A percentile compares a stretch with the other conserved stretches of the same genome.
These are phyloP conservation scores for Anadara kagoshimensis DNA, from an alignment of 1,140 invertebrate genomes.

Conservation along the genomic window DNA sequence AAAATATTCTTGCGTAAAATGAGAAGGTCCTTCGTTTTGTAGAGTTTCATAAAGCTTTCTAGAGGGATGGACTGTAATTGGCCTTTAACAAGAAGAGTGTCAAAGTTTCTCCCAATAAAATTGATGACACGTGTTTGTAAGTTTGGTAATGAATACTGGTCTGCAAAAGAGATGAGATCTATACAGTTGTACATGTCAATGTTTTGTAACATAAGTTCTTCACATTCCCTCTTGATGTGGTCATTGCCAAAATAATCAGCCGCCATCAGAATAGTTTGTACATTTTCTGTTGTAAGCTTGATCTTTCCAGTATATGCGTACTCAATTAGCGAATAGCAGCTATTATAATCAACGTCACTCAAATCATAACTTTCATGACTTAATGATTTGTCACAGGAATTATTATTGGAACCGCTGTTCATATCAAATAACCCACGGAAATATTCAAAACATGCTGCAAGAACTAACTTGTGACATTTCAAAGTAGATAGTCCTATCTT, in stretches of 20 bases:
- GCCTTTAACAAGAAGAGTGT: too few relatives aligned
- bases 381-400: neutral
- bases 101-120: too few relatives aligned
- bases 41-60: too few relatives aligned
- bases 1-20: too few relatives aligned
- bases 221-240: slow-evolving; percentile 7
- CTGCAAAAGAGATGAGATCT: neutral
- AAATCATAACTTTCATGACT: slow-evolving; percentile 9
- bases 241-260: slow-evolving; percentile 11
- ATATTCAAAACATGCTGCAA: slow-evolving; percentile 13
- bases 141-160: neutral
- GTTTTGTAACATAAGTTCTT: slow-evolving; percentile 13
- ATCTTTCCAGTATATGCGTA: slow-evolving; percentile 26
- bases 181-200: slow-evolving; percentile 14
- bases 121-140: too few relatives aligned
- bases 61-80: too few relatives aligned
- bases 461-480: slow-evolving; percentile 6
- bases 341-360: neutral
- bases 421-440: slow-evolving; percentile 20
- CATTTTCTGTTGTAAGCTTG: slow-evolving; percentile 10
- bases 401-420: neutral
- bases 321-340: neutral
- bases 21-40: too few relatives aligned
- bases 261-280: slow-evolving; percentile 9
- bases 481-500: neutral